These are phyloP conservation scores for Cynodonichthys magdalenae DNA, from an alignment of 2,797 vertebrate genomes.

Conservation along the genomic window DNA sequence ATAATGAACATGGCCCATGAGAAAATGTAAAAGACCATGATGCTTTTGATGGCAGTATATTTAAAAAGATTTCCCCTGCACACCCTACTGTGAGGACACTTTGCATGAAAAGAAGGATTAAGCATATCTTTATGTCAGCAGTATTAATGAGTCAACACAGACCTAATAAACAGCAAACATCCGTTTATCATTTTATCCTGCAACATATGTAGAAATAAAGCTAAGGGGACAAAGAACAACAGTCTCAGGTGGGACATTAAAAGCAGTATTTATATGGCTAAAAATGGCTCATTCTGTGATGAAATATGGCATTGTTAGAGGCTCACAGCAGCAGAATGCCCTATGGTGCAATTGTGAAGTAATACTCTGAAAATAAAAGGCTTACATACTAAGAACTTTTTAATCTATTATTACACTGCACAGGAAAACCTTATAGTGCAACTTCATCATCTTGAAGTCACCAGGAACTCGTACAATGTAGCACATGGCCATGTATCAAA, in stretches of 20 bases:
- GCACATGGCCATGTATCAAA: slow-evolving; percentile 14
- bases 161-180: slow-evolving; percentile 63
- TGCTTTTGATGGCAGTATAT: slow-evolving; percentile 39
- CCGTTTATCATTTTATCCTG: slow-evolving; percentile 66
- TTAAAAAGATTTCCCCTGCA: slow-evolving; percentile 32
- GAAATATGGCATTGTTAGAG: slow-evolving; percentile 65
- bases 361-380: slow-evolving; percentile 66
- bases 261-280: slow-evolving; percentile 71
- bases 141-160: slow-evolving; percentile 68
- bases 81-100: slow-evolving; percentile 12
- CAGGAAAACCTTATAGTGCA: slow-evolving; percentile 22
- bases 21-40: slow-evolving; percentile 34
- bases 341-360: slow-evolving; percentile 58
- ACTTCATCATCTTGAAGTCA: slow-evolving; percentile 45
- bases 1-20: slow-evolving; percentile 43
- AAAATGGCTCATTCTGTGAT: slow-evolving; percentile 65
- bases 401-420: slow-evolving; percentile 61
- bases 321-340: slow-evolving; percentile 55
- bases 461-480: slow-evolving; percentile 1
- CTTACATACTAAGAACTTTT: slow-evolving; percentile 58
- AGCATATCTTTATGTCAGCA: slow-evolving; percentile 25
- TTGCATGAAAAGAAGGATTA: slow-evolving; percentile 18
- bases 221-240: slow-evolving; percentile 45
- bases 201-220: slow-evolving; percentile 53
- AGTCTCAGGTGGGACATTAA: slow-evolving; percentile 69